Conservation (phyloP, 2,797 vertebrate genomes). For the Platyrinchus mystaceus region DNA sequence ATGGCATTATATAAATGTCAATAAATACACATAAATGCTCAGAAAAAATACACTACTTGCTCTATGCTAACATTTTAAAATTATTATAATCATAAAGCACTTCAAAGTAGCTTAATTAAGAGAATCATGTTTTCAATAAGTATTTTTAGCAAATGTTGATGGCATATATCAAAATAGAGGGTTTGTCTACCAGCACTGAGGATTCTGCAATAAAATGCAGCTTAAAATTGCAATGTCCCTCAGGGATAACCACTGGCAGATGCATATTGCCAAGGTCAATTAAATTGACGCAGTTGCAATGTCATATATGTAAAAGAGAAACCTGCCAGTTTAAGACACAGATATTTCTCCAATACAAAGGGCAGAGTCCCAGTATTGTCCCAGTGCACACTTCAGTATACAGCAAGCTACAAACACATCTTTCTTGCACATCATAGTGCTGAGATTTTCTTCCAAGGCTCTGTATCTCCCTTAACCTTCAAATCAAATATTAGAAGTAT, state of each 20-base stretch:
- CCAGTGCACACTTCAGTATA: rapidly evolving
- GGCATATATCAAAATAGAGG: constrained; percentile 19
- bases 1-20: neutral
- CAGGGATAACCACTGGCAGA: constrained; percentile 73
- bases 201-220: constrained; percentile 56
- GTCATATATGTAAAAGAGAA: constrained; percentile 71
- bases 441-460: neutral
- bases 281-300: constrained; percentile 77
- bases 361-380: neutral
- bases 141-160: constrained; percentile 52
- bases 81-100: constrained; percentile 14
- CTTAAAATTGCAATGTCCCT: constrained; percentile 57
- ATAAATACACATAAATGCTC: neutral
- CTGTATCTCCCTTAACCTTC: neutral
- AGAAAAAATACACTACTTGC: neutral
- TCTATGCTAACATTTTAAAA: neutral
- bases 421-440: neutral
- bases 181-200: constrained; percentile 57
- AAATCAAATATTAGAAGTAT: neutral
- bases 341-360: constrained; percentile 34
- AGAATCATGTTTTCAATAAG: constrained; percentile 27
- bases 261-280: constrained; percentile 83
- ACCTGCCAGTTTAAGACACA: constrained; percentile 61
- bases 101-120: constrained; percentile 27
- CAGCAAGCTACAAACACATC: neutral